These are phyloP conservation scores for Drosophila persimilis DNA, from an alignment of 1,140 invertebrate genomes.

Conservation along the genomic window DNA sequence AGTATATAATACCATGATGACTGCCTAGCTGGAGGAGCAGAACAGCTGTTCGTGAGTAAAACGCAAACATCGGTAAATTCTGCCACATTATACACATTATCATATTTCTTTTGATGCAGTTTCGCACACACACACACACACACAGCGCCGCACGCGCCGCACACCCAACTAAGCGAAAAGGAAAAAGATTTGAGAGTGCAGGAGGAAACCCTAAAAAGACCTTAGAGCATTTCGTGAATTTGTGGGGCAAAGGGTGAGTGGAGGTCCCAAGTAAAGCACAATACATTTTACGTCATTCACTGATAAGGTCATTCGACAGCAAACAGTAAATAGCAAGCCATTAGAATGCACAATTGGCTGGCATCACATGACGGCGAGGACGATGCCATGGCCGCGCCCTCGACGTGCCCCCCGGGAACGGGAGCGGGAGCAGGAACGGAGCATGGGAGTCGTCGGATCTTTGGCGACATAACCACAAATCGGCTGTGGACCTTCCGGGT, in stretches of 20 bases:
- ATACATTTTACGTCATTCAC: slow-evolving; percentile 23
- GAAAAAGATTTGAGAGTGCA: background rate
- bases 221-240: slow-evolving; percentile 1
- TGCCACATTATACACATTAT: background rate
- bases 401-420: slow-evolving; percentile 11
- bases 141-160: no score
- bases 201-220: background rate
- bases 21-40: background rate
- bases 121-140: background rate
- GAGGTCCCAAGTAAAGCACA: background rate
- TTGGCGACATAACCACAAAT: slow-evolving; percentile 66
- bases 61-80: background rate
- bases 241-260: background rate
- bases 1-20: background rate
- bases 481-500: slow-evolving; percentile 84
- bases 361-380: slow-evolving; percentile 46
- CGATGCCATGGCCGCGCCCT: slow-evolving; percentile 40
- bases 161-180: background rate
- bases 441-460: slow-evolving; percentile 35
- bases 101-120: slow-evolving; percentile 11
- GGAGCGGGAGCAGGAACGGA: background rate
- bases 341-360: slow-evolving; percentile 67
- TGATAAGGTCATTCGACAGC: slow-evolving; percentile 27
- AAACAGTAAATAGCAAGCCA: background rate
- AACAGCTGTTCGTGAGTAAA: background rate